phyloP scores from a whole-genome alignment of 2,797 vertebrate genomes.

The Betta splendens region DNA sequence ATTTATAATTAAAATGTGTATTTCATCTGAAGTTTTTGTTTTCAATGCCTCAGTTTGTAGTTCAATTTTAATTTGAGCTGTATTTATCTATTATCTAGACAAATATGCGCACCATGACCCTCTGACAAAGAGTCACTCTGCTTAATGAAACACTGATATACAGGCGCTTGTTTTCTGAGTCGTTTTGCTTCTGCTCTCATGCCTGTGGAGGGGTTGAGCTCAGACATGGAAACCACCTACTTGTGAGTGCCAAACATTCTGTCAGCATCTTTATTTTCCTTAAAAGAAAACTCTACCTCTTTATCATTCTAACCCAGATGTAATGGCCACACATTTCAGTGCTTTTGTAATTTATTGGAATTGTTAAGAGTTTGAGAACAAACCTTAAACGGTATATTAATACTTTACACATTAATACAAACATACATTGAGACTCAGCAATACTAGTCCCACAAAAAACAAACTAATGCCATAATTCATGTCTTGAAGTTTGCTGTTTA shows the following conservation, averaged over 20 bases:
- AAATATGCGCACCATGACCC: conserved; percentile 25
- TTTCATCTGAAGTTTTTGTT: conserved; percentile 36
- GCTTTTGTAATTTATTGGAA: conserved; percentile 2
- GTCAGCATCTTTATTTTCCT: conserved; percentile 12
- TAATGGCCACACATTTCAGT: conserved; percentile 13
- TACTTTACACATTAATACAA: too few species aligned
- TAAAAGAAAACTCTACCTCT: conserved; percentile 70
- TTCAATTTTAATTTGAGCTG: conserved; percentile 37
- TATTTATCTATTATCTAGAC: conserved; percentile 56
- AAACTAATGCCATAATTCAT: conserved; percentile 32
- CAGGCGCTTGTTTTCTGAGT: conserved; percentile 6
- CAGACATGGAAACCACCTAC: conserved; percentile 4
- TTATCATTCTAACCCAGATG: conserved; percentile 34
- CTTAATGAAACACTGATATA: conserved; percentile 36
- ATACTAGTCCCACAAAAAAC: too few species aligned
- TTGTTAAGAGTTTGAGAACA: too few species aligned
- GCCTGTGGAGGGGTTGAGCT: conserved; percentile 10
- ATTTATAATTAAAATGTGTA: conserved; percentile 13
- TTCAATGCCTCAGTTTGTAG: conserved; percentile 50
- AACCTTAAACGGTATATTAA: too few species aligned
- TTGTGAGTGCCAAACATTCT: conserved; percentile 28
- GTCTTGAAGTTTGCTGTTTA: conserved; percentile 44
- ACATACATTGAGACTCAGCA: too few species aligned
- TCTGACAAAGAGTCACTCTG: conserved; percentile 34
- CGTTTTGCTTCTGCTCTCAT: conserved; percentile 17